Evolutionary conservation across 2,888 invertebrate species (phyloP).

Genomic region (Seira ritae): DNA sequence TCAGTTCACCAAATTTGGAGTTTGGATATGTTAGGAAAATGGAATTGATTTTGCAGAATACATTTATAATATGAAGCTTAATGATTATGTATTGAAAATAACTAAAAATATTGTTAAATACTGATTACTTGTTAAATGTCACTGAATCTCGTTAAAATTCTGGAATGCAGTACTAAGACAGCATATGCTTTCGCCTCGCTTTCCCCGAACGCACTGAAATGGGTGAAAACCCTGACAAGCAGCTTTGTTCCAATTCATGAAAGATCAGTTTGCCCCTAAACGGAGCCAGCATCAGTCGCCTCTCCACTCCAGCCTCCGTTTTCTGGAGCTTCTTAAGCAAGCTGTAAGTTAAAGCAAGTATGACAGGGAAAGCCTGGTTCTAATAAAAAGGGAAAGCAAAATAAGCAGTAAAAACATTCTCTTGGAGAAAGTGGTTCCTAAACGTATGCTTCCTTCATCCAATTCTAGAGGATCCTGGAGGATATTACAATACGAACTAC

Average conservation of each 20-base stretch:
- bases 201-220: conserved; percentile 46
- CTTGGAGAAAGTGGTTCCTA: background rate
- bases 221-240: conserved; percentile 22
- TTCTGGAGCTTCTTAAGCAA: no score
- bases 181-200: conserved; percentile 42
- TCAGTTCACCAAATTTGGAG: no score
- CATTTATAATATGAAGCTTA: no score
- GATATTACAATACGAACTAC: no score
- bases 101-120: no score
- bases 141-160: no score
- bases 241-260: conserved; percentile 22
- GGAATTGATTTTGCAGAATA: no score
- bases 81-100: no score
- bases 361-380: background rate
- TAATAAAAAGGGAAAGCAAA: background rate
- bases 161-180: background rate
- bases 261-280: background rate
- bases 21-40: no score
- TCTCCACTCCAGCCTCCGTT: no score
- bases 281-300: background rate
- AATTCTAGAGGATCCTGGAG: background rate
- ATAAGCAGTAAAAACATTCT: background rate
- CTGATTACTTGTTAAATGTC: no score
- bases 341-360: background rate
- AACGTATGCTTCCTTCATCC: background rate